Percentiles rank a stretch among this genome's conserved stretches.
Conservation (phyloP, 1,140 invertebrate species). For the Cryptotermes secundus region DNA sequence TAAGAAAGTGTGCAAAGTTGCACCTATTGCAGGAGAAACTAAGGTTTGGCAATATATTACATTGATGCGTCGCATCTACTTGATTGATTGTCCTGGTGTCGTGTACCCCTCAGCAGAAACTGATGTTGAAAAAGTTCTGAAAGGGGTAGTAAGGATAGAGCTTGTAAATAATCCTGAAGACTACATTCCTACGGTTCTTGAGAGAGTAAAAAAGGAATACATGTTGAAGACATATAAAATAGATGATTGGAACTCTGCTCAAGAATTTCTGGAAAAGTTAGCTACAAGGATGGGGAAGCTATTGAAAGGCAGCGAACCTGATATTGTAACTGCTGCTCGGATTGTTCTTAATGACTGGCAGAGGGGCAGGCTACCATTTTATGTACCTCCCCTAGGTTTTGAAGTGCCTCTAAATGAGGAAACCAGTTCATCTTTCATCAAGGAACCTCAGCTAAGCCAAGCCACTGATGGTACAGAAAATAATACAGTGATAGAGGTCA, state of each 20-base stretch:
- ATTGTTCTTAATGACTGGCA: slow-evolving; percentile 99
- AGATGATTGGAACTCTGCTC: slow-evolving; percentile 70
- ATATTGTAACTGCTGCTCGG: slow-evolving; percentile 82
- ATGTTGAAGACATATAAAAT: slow-evolving; percentile 91
- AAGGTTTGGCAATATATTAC: slow-evolving; percentile 99
- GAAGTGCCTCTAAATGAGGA: slow-evolving; percentile 58
- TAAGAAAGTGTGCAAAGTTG: slow-evolving; percentile 97
- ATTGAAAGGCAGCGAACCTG: slow-evolving; percentile 94
- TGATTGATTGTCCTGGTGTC: slow-evolving; percentile 99
- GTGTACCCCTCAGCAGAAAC: slow-evolving; percentile 91
- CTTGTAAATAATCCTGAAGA: slow-evolving; percentile 92
- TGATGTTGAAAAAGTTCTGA: slow-evolving; percentile 95
- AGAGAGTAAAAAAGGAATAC: slow-evolving; percentile 88
- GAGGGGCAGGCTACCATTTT: slow-evolving; percentile 94
- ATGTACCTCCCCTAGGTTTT: slow-evolving; percentile 79
- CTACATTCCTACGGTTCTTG: slow-evolving; percentile 84
- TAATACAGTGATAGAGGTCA: slow-evolving; percentile 34
- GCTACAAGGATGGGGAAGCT: slow-evolving; percentile 85
- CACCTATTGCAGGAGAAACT: slow-evolving; percentile 98
- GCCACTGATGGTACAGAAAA: slow-evolving; percentile 39
- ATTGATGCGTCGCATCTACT: slow-evolving; percentile 93
- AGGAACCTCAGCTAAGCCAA: slow-evolving; percentile 36
- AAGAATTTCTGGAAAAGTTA: slow-evolving; percentile 92
- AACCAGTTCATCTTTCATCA: slow-evolving; percentile 29
- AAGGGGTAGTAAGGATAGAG: slow-evolving; percentile 94